phyloP scores from a whole-genome alignment of 2,888 invertebrate genomes.

The Macroteleia sp. region DNA sequence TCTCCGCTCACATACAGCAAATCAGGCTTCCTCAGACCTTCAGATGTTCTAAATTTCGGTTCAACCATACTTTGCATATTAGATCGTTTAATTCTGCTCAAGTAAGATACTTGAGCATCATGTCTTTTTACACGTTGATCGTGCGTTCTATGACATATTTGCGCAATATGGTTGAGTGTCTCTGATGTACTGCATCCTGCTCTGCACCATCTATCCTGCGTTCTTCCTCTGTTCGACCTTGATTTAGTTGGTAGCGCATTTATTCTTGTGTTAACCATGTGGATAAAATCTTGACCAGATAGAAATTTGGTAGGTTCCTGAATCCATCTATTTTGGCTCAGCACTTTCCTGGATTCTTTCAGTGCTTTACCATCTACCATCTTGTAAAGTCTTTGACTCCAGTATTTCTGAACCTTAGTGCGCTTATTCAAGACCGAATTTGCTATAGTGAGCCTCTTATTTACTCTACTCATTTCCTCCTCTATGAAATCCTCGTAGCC shows the following conservation, averaged over 20 bases:
- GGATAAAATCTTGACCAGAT: constrained; percentile 74
- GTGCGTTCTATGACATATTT: constrained; percentile 75
- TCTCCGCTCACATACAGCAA: constrained; percentile 1
- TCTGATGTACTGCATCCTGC: constrained; percentile 73
- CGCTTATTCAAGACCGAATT: too few relatives aligned
- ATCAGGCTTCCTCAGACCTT: constrained; percentile 50
- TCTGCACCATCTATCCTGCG: constrained; percentile 48
- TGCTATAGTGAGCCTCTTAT: too few relatives aligned
- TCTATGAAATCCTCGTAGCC: too few relatives aligned
- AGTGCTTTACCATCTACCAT: constrained; percentile 8
- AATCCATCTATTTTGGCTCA: constrained; percentile 61
- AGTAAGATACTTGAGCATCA: too few relatives aligned
- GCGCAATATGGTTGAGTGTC: constrained; percentile 75
- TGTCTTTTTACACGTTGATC: constrained; percentile 75
- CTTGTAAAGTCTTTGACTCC: constrained; percentile 3
- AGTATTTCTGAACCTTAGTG: too few relatives aligned
- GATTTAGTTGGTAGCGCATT: constrained; percentile 74
- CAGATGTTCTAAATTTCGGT: constrained; percentile 61
- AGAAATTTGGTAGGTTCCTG: constrained; percentile 65
- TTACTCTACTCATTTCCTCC: too few relatives aligned
- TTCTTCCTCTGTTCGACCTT: constrained; percentile 69
- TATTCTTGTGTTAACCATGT: constrained; percentile 72
- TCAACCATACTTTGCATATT: constrained; percentile 51
- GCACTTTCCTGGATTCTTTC: neutral
- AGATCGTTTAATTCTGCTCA: too few relatives aligned